Evolutionary conservation across 1,140 invertebrate genomes (phyloP).

Genomic region (Brachionus manjavacas): DNA sequence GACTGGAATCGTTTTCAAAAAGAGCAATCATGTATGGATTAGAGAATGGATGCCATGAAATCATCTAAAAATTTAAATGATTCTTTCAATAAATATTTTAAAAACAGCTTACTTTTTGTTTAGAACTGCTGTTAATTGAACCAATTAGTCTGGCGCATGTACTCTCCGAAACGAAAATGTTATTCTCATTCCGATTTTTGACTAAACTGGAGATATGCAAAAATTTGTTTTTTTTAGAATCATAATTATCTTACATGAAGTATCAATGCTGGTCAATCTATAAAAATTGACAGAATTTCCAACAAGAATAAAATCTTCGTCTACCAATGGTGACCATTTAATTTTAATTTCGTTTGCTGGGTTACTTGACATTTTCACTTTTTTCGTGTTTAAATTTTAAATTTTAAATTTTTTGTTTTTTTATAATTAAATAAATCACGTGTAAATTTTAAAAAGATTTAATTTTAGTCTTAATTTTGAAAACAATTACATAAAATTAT

Average conservation of each 20-base stretch:
- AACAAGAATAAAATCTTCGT: slow-evolving; percentile 34
- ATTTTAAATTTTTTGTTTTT: not conserved
- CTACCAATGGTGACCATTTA: slow-evolving; percentile 25
- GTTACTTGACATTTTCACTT: not conserved
- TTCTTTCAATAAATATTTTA: not conserved
- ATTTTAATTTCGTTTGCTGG: not conserved
- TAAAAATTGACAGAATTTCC: slow-evolving; percentile 13
- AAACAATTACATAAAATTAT: not conserved
- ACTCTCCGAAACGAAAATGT: not conserved
- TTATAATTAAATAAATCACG: not conserved
- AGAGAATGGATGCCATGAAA: slow-evolving; percentile 4
- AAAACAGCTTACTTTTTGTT: not conserved
- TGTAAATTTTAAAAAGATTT: not conserved
- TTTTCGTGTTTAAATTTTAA: not conserved
- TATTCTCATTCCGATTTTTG: slow-evolving; percentile 17
- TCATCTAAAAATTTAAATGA: not conserved
- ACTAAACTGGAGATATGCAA: not conserved
- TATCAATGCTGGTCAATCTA: slow-evolving; percentile 1
- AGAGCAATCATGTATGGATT: not conserved
- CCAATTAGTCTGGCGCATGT: slow-evolving; percentile 34
- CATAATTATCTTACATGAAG: not conserved
- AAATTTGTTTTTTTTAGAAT: not conserved
- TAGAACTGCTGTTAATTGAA: not conserved
- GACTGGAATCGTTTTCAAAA: not conserved
- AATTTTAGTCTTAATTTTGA: not conserved